phyloP scores from a whole-genome alignment of 2,888 invertebrate species.

The Phorcus lineatus region DNA sequence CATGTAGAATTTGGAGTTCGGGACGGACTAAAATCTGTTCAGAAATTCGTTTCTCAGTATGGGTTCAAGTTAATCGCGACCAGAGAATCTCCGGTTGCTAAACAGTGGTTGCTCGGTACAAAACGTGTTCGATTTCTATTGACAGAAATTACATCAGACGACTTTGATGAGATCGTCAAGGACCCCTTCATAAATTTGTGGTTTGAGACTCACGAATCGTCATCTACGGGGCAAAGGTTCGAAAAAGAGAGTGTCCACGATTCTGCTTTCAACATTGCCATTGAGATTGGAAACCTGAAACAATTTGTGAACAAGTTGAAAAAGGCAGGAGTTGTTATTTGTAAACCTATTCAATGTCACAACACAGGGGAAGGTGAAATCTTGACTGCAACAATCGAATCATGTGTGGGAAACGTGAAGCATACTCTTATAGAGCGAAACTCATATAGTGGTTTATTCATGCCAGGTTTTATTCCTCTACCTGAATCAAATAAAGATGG shows the following conservation, averaged over 20 bases:
- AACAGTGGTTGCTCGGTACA: conserved; percentile 66
- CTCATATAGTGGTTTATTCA: conserved; percentile 74
- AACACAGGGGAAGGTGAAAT: conserved; percentile 69
- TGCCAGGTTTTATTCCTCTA: conserved; percentile 72
- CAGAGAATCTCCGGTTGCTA: conserved; percentile 36
- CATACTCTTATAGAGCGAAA: conserved; percentile 76
- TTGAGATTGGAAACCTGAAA: conserved; percentile 72
- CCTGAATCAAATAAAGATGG: neutral
- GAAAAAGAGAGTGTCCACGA: conserved; percentile 48
- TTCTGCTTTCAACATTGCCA: conserved; percentile 76
- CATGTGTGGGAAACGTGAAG: conserved; percentile 76
- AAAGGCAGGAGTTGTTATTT: conserved; percentile 60
- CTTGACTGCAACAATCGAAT: conserved; percentile 72
- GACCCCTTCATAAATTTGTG: conserved; percentile 27
- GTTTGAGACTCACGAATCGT: neutral
- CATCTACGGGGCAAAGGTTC: neutral
- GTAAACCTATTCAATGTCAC: conserved; percentile 61
- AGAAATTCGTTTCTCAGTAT: conserved; percentile 61
- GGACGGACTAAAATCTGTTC: conserved; percentile 59
- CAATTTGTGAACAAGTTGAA: conserved; percentile 52
- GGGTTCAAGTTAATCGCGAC: conserved; percentile 59
- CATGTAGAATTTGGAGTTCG: conserved; percentile 72
- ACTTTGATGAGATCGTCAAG: conserved; percentile 32
- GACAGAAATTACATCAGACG: conserved; percentile 51
- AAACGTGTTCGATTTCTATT: conserved; percentile 67